Base-by-base conservation (phyloP, 1,140 invertebrate species). In the Berghia stephanieae region DNA sequence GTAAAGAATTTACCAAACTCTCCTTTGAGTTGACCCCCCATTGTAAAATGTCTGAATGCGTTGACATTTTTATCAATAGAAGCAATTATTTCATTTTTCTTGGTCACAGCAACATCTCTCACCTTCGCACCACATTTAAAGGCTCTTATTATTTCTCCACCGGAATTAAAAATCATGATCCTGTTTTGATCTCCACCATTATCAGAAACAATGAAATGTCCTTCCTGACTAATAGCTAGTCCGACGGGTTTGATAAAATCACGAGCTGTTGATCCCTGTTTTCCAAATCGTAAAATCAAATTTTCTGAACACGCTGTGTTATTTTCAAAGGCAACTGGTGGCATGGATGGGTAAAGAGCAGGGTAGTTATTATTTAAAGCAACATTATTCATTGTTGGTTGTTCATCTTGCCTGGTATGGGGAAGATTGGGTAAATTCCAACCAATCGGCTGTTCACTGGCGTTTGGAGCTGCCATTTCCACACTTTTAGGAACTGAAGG, bases 191-290 rank as follows among this genome's bases (percentile, higher is more conserved):
- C 75, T 3, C 82, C 63, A 21, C 78, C 80, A 60, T 73, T 74
- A 52, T 88, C 87, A n/a, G 86, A 83, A 0, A 88, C 75, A 0
- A 86, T 68, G 75, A 83, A 86, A n/a, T 87, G 82, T 36, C 81
- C 83, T 55, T 80, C 82, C 44, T 74, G 75, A 24, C 79, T 79
- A 8, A 84, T 74, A 3, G 86, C 77, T 3, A 88, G 67, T n/a
- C 86, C 86, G 44, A 83, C 80, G 3, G 87, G 87, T 74, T 85
- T 85, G 43, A 81, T 74, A 46, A 88, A 86, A 63, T 86, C 83
- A 27, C 76, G 77, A 0, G 86, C 60, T 13, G 75, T 79, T 16
- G 79, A 73, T 24, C 85, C 86, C 81, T 83, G 84, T 66, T 86
- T 82, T 44, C 87, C 86, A 80, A 88, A 86, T 70, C 72, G 70